Base-by-base conservation (phyloP, 1,140 invertebrate genomes). In the Araneus ventricosus region DNA sequence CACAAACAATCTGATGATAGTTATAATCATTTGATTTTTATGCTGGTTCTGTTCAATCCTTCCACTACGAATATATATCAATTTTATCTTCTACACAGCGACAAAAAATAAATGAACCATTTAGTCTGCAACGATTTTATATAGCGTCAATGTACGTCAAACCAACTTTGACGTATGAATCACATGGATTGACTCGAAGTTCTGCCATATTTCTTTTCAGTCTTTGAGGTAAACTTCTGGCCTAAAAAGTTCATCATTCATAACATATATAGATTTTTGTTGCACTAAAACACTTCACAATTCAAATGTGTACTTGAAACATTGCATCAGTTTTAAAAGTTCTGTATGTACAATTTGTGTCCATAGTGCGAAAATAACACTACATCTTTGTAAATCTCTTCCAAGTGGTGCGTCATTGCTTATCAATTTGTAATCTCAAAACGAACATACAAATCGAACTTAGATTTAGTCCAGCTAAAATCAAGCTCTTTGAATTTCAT, bases 401-500 rank as follows among this genome's bases (percentile, higher is more conserved):
- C 24, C 30, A 22, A 75, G 34, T 4, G 70, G 27, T 34, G 14
- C 27, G 34, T 75, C 17, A 37, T 34, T 34, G 10, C 30, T 4
- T 6, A 37, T 75, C 70, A 37, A 52, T 52, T 52, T 52, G 45
- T 75, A 75, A 75, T 75, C 70, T 75, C 70, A 22, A 22, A 37
- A 20, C 0, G 30, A 34, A 75, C 20, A 5, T 34, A 34, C 34
- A 34, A 30, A 20, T 41, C 52, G 84, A 45, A 67, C 70, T 79
- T 75, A 24, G 34, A 10, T 92, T 92, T 92, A 92, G 90, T 85
- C 90, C 90, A 92, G 90, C 90, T 92, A 92, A 92, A 92, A 41
- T 61, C 59, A 85, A 92, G 59, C 59, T 70, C 39, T 34, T 52
- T 52, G n/a, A 82, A 67, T 86, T 41, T 30, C 24, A 45, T 79